A percentile compares a stretch with the other conserved stretches of the same genome.
Evolutionary conservation across 2,888 invertebrate genomes (phyloP).

Genomic region (Anagyrus pseudococci): DNA sequence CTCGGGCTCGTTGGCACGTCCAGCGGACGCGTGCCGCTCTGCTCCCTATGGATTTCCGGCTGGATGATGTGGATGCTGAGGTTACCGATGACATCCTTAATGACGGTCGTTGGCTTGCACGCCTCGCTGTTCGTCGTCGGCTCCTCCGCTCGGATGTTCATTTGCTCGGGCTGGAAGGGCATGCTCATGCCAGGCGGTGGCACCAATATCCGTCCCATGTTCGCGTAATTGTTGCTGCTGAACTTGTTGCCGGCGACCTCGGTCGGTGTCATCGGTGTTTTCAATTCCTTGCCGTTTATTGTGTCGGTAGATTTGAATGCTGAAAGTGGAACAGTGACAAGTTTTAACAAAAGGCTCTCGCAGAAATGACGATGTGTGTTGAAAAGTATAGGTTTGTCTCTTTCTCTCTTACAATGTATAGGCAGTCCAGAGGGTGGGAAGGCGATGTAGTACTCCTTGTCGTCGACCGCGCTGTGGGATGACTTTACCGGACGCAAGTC

Average conservation of each 20-base stretch:
- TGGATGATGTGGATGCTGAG: conserved; percentile 27
- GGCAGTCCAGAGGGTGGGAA: conserved; percentile 66
- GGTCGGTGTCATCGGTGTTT: conserved; percentile 52
- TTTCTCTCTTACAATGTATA: conserved; percentile 63
- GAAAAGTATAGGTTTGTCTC: conserved; percentile 3
- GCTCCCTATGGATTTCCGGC: conserved; percentile 30
- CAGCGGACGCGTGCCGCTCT: neutral
- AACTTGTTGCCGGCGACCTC: conserved; percentile 33
- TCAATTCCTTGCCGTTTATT: conserved; percentile 46
- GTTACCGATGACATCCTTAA: neutral
- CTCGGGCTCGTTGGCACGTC: conserved; percentile 1
- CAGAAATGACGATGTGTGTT: neutral
- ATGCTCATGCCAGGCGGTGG: conserved; percentile 53
- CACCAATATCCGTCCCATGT: conserved; percentile 43
- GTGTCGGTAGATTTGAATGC: conserved; percentile 50
- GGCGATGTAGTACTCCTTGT: conserved; percentile 64
- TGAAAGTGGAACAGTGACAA: conserved; percentile 31
- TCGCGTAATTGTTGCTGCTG: conserved; percentile 43
- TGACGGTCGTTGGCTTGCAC: neutral
- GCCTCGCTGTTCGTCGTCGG: neutral
- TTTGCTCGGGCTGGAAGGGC: conserved; percentile 52
- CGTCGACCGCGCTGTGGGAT: conserved; percentile 51
- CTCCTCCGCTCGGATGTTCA: conserved; percentile 42
- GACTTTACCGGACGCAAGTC: conserved; percentile 52
- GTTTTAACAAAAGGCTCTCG: no score